Conservation (phyloP, 2,797 vertebrate genomes). For the Enteromius thamalakanensis region DNA sequence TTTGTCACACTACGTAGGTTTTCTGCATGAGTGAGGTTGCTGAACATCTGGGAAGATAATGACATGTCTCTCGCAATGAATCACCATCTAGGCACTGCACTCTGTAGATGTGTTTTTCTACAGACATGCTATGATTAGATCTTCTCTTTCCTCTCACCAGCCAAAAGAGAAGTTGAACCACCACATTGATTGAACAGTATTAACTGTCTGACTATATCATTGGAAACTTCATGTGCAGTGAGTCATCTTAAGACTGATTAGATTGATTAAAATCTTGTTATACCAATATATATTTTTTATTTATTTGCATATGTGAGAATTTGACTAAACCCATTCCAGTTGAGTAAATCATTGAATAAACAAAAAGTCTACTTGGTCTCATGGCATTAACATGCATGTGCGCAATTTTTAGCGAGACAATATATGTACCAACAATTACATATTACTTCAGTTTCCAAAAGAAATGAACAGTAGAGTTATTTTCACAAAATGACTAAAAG, state of each 20-base stretch:
- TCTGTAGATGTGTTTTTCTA: conserved; percentile 16
- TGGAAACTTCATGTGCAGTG: not conserved
- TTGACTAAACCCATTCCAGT: not conserved
- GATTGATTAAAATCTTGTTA: not conserved
- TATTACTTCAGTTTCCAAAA: too few relatives aligned
- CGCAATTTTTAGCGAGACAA: too few relatives aligned
- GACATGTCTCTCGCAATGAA: conserved; percentile 45
- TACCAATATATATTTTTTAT: not conserved
- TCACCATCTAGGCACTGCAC: conserved; percentile 36
- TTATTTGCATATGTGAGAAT: not conserved
- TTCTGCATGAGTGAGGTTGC: conserved; percentile 41
- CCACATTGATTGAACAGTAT: not conserved
- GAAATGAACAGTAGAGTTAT: too few relatives aligned
- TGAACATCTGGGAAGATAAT: conserved; percentile 56
- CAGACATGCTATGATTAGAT: conserved; percentile 25
- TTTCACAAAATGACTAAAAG: too few relatives aligned
- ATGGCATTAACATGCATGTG: too few relatives aligned
- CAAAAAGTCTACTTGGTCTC: too few relatives aligned
- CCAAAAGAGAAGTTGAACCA: conserved; percentile 26
- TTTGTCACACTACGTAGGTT: conserved; percentile 41
- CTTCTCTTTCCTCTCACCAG: not conserved
- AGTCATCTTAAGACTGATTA: not conserved
- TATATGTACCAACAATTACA: too few relatives aligned
- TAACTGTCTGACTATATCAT: not conserved
- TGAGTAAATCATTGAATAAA: not conserved